These are phyloP conservation scores for Parus major DNA, from an alignment of 2,113 vertebrate species.

Conservation along the genomic window DNA sequence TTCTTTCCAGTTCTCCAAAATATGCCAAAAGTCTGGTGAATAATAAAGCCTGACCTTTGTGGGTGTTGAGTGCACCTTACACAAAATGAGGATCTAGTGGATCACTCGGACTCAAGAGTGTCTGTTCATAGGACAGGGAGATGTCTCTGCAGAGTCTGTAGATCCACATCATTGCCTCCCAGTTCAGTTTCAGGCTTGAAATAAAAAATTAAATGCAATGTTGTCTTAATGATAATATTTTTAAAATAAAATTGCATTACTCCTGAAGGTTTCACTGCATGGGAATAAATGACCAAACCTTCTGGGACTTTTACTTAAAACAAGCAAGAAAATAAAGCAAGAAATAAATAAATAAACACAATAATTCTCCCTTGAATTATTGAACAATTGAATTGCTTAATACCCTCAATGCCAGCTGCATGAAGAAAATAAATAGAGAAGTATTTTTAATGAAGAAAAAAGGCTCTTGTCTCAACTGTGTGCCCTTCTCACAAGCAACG, in stretches of 20 bases:
- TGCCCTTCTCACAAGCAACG: constrained; percentile 19
- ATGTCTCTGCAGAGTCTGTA: neutral
- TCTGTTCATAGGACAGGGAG: neutral
- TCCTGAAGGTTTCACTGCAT: neutral
- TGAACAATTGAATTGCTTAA: constrained; percentile 35
- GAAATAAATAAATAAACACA: constrained; percentile 4
- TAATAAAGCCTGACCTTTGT: neutral
- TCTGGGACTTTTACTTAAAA: neutral
- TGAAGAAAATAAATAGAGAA: constrained; percentile 54
- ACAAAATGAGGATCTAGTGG: neutral
- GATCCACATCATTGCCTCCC: neutral
- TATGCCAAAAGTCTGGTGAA: neutral
- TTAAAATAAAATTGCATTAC: neutral
- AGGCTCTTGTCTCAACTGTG: neutral
- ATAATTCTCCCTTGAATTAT: constrained; percentile 48
- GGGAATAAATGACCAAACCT: neutral
- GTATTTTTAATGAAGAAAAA: neutral
- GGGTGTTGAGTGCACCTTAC: neutral
- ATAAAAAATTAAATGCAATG: neutral
- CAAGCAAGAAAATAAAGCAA: too few relatives aligned
- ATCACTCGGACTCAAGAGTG: neutral
- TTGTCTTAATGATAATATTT: neutral
- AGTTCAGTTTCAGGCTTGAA: neutral
- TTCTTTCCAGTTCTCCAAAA: neutral
- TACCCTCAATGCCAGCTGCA: neutral